These are phyloP conservation scores for Catharus minimus DNA, from an alignment of 2,113 vertebrate genomes.

Conservation along the genomic window DNA sequence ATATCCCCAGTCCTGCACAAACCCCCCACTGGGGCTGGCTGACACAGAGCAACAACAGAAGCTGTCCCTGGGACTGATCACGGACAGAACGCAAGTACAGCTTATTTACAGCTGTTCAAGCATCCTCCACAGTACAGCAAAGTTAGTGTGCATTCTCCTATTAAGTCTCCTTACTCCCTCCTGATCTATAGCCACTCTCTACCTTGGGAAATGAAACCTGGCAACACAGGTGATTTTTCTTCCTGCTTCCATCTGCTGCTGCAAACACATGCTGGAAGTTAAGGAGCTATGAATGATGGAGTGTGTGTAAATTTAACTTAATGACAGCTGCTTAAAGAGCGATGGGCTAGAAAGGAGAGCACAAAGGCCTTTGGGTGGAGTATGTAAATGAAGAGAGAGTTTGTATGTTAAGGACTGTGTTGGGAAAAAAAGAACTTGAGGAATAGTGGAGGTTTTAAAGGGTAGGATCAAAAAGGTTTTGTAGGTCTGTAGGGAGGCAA, in stretches of 20 bases:
- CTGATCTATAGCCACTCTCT: background rate
- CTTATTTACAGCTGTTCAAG: background rate
- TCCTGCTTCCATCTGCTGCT: constrained; percentile 39
- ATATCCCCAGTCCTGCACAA: background rate
- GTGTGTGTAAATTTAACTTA: background rate
- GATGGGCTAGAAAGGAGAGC: background rate
- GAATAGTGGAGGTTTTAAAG: background rate
- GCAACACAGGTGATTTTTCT: constrained; percentile 25
- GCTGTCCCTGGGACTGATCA: background rate
- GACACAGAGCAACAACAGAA: background rate
- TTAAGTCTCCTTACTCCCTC: background rate
- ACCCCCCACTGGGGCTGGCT: background rate
- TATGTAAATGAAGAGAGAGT: background rate
- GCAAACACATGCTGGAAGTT: constrained; percentile 13
- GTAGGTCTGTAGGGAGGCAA: background rate
- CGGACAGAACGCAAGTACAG: accelerated
- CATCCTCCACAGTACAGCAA: background rate
- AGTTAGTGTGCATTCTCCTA: background rate
- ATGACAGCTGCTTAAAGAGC: constrained; percentile 16
- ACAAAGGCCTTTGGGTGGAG: background rate
- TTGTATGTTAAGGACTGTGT: background rate
- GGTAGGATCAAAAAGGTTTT: background rate
- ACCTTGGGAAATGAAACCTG: constrained; percentile 17
- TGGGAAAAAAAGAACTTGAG: background rate
- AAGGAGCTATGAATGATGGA: constrained; percentile 33